Evolutionary conservation across 2,797 vertebrate species (phyloP).

Genomic region (Melanogrammus aeglefinus): DNA sequence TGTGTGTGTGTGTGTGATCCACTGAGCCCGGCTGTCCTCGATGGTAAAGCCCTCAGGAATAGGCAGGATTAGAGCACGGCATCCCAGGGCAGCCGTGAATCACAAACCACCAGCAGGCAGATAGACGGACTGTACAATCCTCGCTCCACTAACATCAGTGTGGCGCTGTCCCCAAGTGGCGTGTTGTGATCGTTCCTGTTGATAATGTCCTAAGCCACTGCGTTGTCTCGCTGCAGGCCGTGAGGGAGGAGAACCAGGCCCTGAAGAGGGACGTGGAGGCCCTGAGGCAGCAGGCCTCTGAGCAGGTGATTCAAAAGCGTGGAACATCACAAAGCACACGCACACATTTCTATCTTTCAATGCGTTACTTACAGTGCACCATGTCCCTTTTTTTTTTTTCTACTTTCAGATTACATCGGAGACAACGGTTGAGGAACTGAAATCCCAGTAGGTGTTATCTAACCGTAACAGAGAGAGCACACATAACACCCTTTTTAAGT

Average conservation of each 20-base stretch:
- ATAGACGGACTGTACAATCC: neutral
- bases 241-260: conserved; percentile 78
- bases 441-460: conserved; percentile 80
- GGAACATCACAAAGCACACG: neutral
- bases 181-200: conserved; percentile 32
- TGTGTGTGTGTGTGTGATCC: conserved; percentile 56
- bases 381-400: conserved; percentile 21
- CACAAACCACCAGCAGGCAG: neutral
- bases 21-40: neutral
- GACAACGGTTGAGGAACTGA: conserved; percentile 82
- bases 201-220: conserved; percentile 20
- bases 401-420: conserved; percentile 79
- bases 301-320: conserved; percentile 73
- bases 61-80: neutral
- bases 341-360: neutral
- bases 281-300: conserved; percentile 75
- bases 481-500: too few relatives aligned
- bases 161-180: conserved; percentile 2
- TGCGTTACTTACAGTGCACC: neutral
- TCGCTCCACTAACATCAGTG: conserved; percentile 20
- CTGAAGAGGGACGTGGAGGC: conserved; percentile 80
- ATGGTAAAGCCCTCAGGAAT: neutral
- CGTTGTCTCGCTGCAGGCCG: conserved; percentile 66
- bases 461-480: too few relatives aligned
- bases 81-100: neutral